Percentiles rank a stretch among this genome's conserved stretches.
These are phyloP conservation scores for Eupristina koningsbergeri DNA, from an alignment of 1,140 invertebrate genomes.

Conservation along the genomic window DNA sequence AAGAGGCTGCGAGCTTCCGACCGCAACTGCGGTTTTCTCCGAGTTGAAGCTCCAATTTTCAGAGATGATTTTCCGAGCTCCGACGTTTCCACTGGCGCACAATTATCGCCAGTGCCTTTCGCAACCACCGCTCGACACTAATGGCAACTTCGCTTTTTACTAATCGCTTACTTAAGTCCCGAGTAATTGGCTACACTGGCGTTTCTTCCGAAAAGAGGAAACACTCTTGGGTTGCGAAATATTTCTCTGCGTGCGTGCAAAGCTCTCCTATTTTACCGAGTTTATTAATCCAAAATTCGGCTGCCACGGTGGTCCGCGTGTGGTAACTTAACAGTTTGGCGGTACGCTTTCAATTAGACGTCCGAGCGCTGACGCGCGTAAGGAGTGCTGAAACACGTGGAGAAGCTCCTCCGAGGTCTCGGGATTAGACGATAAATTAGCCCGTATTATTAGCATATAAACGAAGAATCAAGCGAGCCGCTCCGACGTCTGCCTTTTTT, in stretches of 20 bases:
- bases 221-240: not conserved
- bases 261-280: conserved; percentile 22
- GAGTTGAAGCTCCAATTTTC: not conserved
- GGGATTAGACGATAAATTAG: conserved; percentile 56
- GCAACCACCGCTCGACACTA: not conserved
- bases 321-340: conserved; percentile 38
- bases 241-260: not conserved
- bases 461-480: conserved; percentile 52
- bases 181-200: not conserved
- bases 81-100: too few species aligned
- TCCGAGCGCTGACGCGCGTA: conserved; percentile 37
- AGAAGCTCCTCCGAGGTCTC: not conserved
- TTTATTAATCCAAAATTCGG: conserved; percentile 20
- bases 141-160: not conserved
- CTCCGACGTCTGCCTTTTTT: not conserved
- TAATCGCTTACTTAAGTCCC: not conserved
- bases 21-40: not conserved
- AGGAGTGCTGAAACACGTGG: conserved; percentile 13
- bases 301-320: conserved; percentile 33
- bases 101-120: too few species aligned
- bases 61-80: not conserved
- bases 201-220: not conserved
- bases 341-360: conserved; percentile 59
- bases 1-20: not conserved
- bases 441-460: conserved; percentile 57